These are phyloP conservation scores for Brienomyrus longianalis DNA, from an alignment of 2,113 vertebrate genomes.

Conservation along the genomic window DNA sequence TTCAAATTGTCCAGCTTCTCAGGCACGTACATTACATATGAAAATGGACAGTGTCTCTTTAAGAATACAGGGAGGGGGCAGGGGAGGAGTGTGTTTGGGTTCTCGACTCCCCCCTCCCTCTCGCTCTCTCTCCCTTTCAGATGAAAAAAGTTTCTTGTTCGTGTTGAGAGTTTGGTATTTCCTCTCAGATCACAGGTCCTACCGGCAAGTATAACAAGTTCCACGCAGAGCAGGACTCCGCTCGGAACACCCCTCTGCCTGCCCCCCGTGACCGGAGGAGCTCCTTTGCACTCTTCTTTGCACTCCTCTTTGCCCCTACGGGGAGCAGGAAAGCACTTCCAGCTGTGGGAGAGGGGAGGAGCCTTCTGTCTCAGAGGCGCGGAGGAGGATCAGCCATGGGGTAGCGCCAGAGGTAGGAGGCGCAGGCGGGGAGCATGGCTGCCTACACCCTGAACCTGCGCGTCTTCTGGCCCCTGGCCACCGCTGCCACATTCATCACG, in stretches of 20 bases:
- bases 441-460: constrained; percentile 58
- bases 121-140: constrained; percentile 15
- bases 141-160: constrained; percentile 43
- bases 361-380: constrained; percentile 14
- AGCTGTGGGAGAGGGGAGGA: neutral
- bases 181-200: constrained; percentile 55
- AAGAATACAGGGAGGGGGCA: constrained; percentile 17
- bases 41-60: constrained; percentile 29
- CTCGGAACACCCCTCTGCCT: neutral
- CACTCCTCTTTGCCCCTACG: neutral
- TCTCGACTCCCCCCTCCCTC: neutral
- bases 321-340: constrained; percentile 5
- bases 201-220: constrained; percentile 22
- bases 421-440: constrained; percentile 43
- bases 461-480: constrained; percentile 65
- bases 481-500: constrained; percentile 50
- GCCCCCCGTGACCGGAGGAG: neutral
- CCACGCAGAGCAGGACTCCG: constrained; percentile 42
- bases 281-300: neutral
- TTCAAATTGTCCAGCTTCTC: neutral
- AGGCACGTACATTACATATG: neutral
- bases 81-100: constrained; percentile 10
- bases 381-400: constrained; percentile 30
- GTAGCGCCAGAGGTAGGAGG: constrained; percentile 19
- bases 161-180: constrained; percentile 61